Conservation (phyloP, 1,140 invertebrate genomes). For the Drosophila murphyi region DNA sequence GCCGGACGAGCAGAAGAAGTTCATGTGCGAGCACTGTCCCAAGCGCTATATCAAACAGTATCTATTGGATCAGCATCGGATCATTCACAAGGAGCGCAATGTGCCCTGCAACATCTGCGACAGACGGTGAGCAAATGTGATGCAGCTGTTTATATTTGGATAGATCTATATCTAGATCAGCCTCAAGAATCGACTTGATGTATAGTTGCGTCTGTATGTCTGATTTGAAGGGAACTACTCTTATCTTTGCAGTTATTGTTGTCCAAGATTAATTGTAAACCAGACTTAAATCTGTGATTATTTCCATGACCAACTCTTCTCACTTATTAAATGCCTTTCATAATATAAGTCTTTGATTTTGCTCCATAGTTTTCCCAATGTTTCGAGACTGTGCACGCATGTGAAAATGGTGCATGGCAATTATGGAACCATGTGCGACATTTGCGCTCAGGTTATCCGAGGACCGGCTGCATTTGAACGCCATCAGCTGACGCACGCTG, state of each 20-base stretch:
- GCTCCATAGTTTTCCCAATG: constrained; percentile 58
- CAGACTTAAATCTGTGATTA: too few relatives aligned
- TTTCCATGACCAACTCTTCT: not conserved
- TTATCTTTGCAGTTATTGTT: too few relatives aligned
- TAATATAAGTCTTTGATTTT: too few relatives aligned
- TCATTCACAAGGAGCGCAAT: constrained; percentile 71
- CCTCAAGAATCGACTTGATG: too few relatives aligned
- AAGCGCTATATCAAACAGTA: constrained; percentile 73
- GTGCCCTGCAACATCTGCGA: constrained; percentile 65
- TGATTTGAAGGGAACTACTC: not conserved
- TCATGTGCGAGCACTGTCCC: constrained; percentile 70
- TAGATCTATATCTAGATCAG: too few relatives aligned
- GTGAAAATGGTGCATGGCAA: constrained; percentile 67
- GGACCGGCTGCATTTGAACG: constrained; percentile 68
- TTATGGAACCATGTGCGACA: constrained; percentile 79
- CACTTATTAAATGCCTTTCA: too few relatives aligned
- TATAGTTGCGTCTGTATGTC: not conserved
- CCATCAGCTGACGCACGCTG: constrained; percentile 74
- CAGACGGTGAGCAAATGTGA: constrained; percentile 50
- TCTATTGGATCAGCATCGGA: constrained; percentile 71
- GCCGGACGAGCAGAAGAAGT: constrained; percentile 71
- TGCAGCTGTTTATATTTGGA: not conserved
- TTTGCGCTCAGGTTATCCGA: constrained; percentile 79
- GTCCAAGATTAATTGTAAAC: too few relatives aligned
- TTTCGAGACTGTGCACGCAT: constrained; percentile 60